phyloP scores from a whole-genome alignment of 2,888 invertebrate genomes.

The Agonopterix arenella region DNA sequence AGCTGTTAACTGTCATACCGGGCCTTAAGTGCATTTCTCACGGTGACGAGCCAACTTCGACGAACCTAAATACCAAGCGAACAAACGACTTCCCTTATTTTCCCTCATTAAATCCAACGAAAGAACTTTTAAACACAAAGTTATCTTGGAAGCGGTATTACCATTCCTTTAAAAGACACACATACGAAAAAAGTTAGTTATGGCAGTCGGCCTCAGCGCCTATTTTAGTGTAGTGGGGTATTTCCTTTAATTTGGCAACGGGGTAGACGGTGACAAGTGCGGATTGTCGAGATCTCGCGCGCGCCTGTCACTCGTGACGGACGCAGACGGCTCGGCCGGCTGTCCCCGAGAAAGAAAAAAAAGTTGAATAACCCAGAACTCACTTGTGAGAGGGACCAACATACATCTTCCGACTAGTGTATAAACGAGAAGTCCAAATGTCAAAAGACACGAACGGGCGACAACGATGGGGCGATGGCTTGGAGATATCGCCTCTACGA shows the following conservation, averaged over 20 bases:
- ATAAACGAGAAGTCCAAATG: conserved; percentile 29
- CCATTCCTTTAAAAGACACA: conserved; percentile 37
- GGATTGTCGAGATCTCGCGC: conserved; percentile 34
- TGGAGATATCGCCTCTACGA: conserved; percentile 40
- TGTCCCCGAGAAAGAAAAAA: conserved; percentile 34
- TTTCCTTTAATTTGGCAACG: conserved; percentile 57
- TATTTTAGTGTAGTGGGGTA: conserved; percentile 41
- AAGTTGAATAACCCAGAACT: conserved; percentile 36
- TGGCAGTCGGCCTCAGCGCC: conserved; percentile 31
- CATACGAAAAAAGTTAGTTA: conserved; percentile 35
- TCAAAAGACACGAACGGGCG: conserved; percentile 27
- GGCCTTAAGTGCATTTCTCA: conserved; percentile 36
- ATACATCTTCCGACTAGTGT: conserved; percentile 12
- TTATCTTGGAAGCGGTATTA: conserved; percentile 34
- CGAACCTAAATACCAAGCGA: conserved; percentile 35
- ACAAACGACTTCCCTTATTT: conserved; percentile 44
- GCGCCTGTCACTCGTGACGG: conserved; percentile 43
- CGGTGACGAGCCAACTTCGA: conserved; percentile 31
- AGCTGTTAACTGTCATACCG: conserved; percentile 34
- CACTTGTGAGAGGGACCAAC: conserved; percentile 27
- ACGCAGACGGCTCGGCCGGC: conserved; percentile 47
- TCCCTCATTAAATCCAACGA: conserved; percentile 35
- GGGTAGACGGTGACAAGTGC: conserved; percentile 49
- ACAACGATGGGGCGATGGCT: conserved; percentile 21
- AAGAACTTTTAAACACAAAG: conserved; percentile 35